Evolutionary conservation across 2,113 vertebrate species (phyloP), one percentile per base, ranked within the genome.

Genomic region (Elachura formosa): DNA sequence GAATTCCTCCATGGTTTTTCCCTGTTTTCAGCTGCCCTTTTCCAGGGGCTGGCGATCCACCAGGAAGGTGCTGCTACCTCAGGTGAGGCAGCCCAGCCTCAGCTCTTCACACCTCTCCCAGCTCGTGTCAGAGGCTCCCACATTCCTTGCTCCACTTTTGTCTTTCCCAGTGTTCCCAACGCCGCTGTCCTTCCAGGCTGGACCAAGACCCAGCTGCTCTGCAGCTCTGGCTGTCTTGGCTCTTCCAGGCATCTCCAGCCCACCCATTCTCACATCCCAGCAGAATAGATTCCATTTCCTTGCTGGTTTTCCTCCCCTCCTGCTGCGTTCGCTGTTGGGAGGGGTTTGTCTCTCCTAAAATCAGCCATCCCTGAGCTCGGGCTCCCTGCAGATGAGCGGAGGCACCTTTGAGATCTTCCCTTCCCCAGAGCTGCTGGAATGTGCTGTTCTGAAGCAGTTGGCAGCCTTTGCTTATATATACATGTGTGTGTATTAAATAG

Each of bases 361-460:
- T 67, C 54, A 12, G 14, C 54, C 2, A 0, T 31, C 38, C 59
- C 84, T 1, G 15, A 55, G 74, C 55, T 46, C 8, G 4, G 51
- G 68, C 59, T 89, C 71, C 8, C 11, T 52, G 76, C 59, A 34
- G 80, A 74, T 56, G 56, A 72, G 40, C 4, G 16, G 67, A 75
- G 75, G 80, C 89, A 89, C 93, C 89, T 95, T 41, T 8, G 84
- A 77, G 93, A 67, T 80, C 81, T 84, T 61, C 33, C 45, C 82
- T 89, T 89, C 68, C 63, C 85, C 24, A 1, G 84, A 88, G 91
- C 85, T 88, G 83, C 68, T 64, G 80, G 63, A 46, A 24, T 80
- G 84, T 62, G 93, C 89, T 87, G 87, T 85, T 89, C 81, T 54
- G 58, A 79, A 84, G 87, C 92, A 80, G 67, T 77, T 90, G 92